Evolutionary conservation across 2,888 invertebrate genomes (phyloP).

Genomic region (Muschampia plurimacula): DNA sequence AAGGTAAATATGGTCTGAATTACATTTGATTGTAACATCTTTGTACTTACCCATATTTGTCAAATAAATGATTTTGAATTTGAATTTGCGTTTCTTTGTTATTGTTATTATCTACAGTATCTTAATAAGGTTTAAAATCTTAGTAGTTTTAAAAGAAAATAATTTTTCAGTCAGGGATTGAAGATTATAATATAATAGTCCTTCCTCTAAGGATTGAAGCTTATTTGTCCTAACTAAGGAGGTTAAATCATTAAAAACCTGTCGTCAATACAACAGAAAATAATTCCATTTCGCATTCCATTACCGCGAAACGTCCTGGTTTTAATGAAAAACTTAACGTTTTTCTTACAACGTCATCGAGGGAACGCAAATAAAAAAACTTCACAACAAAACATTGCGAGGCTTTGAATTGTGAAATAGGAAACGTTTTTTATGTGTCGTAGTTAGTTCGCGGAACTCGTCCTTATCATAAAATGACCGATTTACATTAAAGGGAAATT

Average conservation of each 20-base stretch:
- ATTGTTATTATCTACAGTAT: no score
- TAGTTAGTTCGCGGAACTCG: neutral
- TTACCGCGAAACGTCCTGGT: neutral
- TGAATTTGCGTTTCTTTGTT: no score
- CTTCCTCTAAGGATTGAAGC: no score
- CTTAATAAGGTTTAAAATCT: no score
- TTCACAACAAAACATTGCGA: conserved; percentile 10
- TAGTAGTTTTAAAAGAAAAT: neutral
- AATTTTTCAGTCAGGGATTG: neutral
- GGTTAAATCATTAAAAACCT: neutral
- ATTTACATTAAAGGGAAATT: no score
- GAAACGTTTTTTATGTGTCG: conserved; percentile 11
- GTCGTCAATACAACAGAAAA: neutral
- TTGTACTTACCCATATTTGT: no score
- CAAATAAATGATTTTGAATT: no score
- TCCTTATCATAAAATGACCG: neutral
- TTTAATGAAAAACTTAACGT: conserved; percentile 20
- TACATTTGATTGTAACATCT: no score
- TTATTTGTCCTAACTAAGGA: neutral
- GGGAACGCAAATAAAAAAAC: conserved; percentile 23
- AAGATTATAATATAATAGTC: no score
- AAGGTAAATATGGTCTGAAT: no score
- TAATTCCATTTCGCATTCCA: conserved; percentile 1
- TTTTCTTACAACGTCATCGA: conserved; percentile 10
- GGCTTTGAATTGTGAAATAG: conserved; percentile 21